Percentiles rank a stretch among this genome's conserved stretches.
Evolutionary conservation across 92 coral and sea anemone genomes (phyloP).

Genomic region (Hydrozoanthus gracilis): DNA sequence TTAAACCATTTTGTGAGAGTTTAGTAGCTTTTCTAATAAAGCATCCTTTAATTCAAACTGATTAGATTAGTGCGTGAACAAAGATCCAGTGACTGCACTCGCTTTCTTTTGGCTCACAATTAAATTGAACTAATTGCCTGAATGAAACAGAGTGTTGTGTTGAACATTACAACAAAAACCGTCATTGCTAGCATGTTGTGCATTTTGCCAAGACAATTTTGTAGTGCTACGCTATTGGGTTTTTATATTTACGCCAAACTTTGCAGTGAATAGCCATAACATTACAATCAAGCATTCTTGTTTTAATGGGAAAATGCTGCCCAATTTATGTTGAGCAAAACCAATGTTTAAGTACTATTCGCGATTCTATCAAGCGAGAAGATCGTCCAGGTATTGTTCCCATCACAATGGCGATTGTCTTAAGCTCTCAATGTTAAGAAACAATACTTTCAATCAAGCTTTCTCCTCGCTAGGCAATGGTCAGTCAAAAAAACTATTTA

Average conservation of each 20-base stretch:
- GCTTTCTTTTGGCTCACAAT: too few relatives aligned
- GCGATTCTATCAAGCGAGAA: neutral
- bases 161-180: neutral
- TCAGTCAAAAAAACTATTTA: conserved; percentile 13
- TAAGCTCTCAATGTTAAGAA: neutral
- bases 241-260: neutral
- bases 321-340: neutral
- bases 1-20: too few relatives aligned
- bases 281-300: neutral
- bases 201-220: neutral
- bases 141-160: too few relatives aligned
- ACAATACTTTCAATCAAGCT: conserved; percentile 1
- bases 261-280: neutral
- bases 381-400: neutral
- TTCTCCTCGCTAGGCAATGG: conserved; percentile 29
- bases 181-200: neutral
- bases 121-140: too few relatives aligned
- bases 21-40: too few relatives aligned
- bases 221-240: neutral
- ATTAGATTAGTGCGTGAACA: too few relatives aligned
- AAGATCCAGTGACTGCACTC: too few relatives aligned
- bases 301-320: neutral
- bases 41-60: too few relatives aligned
- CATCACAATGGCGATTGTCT: conserved; percentile 1
- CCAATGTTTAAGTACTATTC: neutral